Percentiles rank a stretch among this genome's conserved stretches.
phyloP scores from a whole-genome alignment of 2,797 vertebrate species.

The Lindbergichthys nudifrons region DNA sequence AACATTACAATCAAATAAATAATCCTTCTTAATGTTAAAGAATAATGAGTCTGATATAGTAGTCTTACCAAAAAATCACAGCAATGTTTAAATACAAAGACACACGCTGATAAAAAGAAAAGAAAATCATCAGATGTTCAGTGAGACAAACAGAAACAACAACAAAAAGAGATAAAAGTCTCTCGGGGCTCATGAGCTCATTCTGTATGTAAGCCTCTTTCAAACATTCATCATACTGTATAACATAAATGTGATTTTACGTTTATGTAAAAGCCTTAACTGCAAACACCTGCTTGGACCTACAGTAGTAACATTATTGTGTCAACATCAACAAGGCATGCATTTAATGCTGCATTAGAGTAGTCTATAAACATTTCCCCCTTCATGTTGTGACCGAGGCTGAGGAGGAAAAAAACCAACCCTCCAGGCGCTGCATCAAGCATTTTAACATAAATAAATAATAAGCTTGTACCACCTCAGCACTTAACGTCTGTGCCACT shows the following conservation, averaged over 20 bases:
- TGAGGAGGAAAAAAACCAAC: background rate
- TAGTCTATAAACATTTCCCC: background rate
- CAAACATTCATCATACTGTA: background rate
- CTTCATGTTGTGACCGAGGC: background rate
- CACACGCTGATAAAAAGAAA: too few species aligned
- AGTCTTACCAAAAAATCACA: too few species aligned
- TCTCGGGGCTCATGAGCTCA: background rate
- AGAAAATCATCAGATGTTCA: too few species aligned
- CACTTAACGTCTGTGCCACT: conserved; percentile 15
- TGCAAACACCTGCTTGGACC: background rate
- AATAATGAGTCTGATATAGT: too few species aligned
- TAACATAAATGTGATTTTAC: background rate
- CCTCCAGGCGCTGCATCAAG: background rate
- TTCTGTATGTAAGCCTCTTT: background rate
- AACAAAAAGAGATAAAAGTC: too few species aligned
- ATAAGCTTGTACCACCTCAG: conserved; percentile 25
- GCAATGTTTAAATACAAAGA: too few species aligned
- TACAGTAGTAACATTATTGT: background rate
- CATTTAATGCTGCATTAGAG: background rate
- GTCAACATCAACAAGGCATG: background rate
- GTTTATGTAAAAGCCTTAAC: background rate
- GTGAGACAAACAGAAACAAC: background rate
- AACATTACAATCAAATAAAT: too few species aligned
- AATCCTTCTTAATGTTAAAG: too few species aligned
- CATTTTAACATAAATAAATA: conserved; percentile 58